Conservation (phyloP, 2,888 invertebrate species). For the Xylota segnis region DNA sequence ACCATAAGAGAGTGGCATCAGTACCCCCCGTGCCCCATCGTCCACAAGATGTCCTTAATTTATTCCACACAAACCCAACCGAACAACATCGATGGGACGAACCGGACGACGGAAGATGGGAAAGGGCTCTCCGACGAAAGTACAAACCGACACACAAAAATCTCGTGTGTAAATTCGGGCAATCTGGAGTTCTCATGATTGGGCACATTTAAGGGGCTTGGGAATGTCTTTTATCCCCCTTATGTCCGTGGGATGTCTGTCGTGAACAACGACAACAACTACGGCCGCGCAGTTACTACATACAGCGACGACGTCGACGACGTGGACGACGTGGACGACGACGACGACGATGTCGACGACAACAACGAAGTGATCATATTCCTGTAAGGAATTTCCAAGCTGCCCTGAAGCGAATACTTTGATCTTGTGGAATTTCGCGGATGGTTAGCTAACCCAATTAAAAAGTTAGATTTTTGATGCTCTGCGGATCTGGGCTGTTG, state of each 20-base stretch:
- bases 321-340: constrained; percentile 63
- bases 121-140: constrained; percentile 51
- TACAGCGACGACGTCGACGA: constrained; percentile 32
- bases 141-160: constrained; percentile 65
- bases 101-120: constrained; percentile 32
- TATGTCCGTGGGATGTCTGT: constrained; percentile 49
- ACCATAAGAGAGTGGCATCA: constrained; percentile 46
- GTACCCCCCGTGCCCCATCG: constrained; percentile 3
- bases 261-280: constrained; percentile 46
- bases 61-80: constrained; percentile 63
- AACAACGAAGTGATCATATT: constrained; percentile 76
- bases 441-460: constrained; percentile 79
- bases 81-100: constrained; percentile 28
- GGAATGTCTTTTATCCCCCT: constrained; percentile 69
- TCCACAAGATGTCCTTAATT: constrained; percentile 69
- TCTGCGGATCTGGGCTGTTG: constrained; percentile 34
- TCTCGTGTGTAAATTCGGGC: constrained; percentile 73
- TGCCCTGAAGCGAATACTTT: constrained; percentile 77
- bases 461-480: constrained; percentile 77
- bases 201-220: constrained; percentile 75
- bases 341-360: constrained; percentile 42
- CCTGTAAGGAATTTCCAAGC: constrained; percentile 75
- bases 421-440: constrained; percentile 79
- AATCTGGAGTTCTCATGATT: constrained; percentile 73
- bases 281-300: constrained; percentile 7